Conservation (phyloP, 92 coral and sea anemone species). For the Nematostella vectensis region DNA sequence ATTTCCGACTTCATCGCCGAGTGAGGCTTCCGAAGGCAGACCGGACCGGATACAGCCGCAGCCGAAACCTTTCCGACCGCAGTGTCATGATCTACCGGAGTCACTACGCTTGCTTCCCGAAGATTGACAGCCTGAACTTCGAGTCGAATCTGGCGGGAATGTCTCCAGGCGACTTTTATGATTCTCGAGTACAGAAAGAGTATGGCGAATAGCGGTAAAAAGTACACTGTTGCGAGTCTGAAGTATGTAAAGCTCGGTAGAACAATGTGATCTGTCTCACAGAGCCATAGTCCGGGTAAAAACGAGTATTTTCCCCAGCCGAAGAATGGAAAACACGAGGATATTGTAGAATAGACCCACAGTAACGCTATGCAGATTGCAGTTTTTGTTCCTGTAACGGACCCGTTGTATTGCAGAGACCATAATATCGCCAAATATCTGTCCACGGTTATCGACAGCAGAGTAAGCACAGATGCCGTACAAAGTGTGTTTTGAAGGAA, state of each 20-base stretch:
- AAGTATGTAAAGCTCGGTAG: slow-evolving; percentile 50
- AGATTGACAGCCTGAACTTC: slow-evolving; percentile 59
- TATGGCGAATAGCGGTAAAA: slow-evolving; percentile 52
- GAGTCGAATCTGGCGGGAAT: slow-evolving; percentile 68
- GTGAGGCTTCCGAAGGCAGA: slow-evolving; percentile 77
- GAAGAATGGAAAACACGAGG: slow-evolving; percentile 56
- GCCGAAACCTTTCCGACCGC: slow-evolving; percentile 12
- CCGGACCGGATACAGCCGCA: slow-evolving; percentile 46
- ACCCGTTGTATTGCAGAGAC: slow-evolving; percentile 65
- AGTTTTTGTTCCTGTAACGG: slow-evolving; percentile 49
- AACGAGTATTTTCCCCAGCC: slow-evolving; percentile 52
- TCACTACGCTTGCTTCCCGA: slow-evolving; percentile 28
- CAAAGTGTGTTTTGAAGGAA: slow-evolving; percentile 59
- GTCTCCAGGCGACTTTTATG: slow-evolving; percentile 52
- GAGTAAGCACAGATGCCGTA: slow-evolving; percentile 66
- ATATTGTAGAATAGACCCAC: slow-evolving; percentile 51
- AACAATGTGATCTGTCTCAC: slow-evolving; percentile 45
- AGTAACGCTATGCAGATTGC: slow-evolving; percentile 21
- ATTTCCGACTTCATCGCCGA: slow-evolving; percentile 63
- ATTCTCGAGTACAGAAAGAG: slow-evolving; percentile 57
- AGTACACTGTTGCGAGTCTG: slow-evolving; percentile 49
- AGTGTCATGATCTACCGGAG: slow-evolving; percentile 9
- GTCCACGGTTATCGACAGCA: slow-evolving; percentile 66
- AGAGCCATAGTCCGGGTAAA: slow-evolving; percentile 63
- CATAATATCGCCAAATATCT: slow-evolving; percentile 65